phyloP scores from a whole-genome alignment of 2,113 vertebrate genomes.

The Laticauda colubrina region DNA sequence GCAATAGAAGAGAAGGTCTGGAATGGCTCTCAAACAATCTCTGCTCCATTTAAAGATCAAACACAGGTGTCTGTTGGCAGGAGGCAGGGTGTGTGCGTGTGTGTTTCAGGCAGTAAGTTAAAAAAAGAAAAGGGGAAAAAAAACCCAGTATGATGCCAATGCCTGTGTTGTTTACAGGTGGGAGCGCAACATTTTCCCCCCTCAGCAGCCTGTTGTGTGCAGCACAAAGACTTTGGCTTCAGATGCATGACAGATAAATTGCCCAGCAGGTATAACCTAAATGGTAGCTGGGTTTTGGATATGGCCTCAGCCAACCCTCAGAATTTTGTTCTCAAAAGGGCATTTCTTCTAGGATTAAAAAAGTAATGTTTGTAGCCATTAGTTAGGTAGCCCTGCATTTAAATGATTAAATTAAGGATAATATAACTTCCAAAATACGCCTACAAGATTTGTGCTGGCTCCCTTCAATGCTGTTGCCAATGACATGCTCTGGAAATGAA shows the following conservation, averaged over 20 bases:
- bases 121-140: neutral
- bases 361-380: neutral
- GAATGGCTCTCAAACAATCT: constrained; percentile 12
- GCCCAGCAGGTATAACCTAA: neutral
- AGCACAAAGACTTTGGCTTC: neutral
- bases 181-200: neutral
- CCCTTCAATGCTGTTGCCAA: neutral
- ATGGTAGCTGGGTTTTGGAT: neutral
- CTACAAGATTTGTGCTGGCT: neutral
- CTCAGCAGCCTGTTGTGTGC: neutral
- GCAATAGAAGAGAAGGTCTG: neutral
- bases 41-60: constrained; percentile 37
- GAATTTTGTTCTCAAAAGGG: neutral
- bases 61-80: constrained; percentile 3
- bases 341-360: neutral
- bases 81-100: neutral
- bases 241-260: neutral
- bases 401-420: neutral
- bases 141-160: neutral
- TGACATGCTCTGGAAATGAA: neutral
- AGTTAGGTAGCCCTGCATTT: neutral
- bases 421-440: neutral
- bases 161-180: neutral
- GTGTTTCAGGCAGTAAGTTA: neutral
- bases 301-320: neutral